phyloP scores from a whole-genome alignment of 1,140 invertebrate genomes.

The Drosophila bocki region DNA sequence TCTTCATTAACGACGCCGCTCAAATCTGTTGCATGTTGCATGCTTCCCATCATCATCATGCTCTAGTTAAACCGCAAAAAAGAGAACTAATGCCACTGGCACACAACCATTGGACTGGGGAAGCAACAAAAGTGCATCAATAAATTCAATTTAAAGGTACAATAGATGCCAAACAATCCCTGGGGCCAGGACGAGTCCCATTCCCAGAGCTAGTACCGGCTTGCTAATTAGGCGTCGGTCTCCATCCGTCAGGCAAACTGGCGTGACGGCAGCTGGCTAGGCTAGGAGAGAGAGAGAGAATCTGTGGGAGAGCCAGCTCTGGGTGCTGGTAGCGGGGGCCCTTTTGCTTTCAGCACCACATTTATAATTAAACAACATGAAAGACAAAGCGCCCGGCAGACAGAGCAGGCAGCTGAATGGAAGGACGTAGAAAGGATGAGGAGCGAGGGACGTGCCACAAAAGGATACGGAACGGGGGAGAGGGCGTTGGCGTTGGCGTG shows the following conservation, averaged over 20 bases:
- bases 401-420: constrained; percentile 5
- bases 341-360: constrained; percentile 74
- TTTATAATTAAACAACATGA: constrained; percentile 84
- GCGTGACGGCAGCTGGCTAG: constrained; percentile 22
- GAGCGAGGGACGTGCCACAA: constrained; percentile 4
- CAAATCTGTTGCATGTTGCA: constrained; percentile 45
- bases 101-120: constrained; percentile 14
- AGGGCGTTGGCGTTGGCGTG: constrained; percentile 18
- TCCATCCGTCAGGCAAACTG: constrained; percentile 67
- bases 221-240: constrained; percentile 75
- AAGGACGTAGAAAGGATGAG: neutral
- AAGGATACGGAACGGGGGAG: neutral
- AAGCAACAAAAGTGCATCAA: constrained; percentile 74
- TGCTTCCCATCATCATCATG: constrained; percentile 26
- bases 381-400: constrained; percentile 69
- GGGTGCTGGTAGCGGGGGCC: neutral
- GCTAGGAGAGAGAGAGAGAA: neutral
- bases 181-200: constrained; percentile 30
- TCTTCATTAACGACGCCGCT: constrained; percentile 21
- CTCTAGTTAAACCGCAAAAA: constrained; percentile 31
- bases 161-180: constrained; percentile 46
- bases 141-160: constrained; percentile 71
- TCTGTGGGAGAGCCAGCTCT: neutral
- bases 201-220: constrained; percentile 36
- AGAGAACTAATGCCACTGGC: constrained; percentile 13